Evolutionary conservation across 2,888 invertebrate genomes (phyloP).

Genomic region (Molanna angustata): DNA sequence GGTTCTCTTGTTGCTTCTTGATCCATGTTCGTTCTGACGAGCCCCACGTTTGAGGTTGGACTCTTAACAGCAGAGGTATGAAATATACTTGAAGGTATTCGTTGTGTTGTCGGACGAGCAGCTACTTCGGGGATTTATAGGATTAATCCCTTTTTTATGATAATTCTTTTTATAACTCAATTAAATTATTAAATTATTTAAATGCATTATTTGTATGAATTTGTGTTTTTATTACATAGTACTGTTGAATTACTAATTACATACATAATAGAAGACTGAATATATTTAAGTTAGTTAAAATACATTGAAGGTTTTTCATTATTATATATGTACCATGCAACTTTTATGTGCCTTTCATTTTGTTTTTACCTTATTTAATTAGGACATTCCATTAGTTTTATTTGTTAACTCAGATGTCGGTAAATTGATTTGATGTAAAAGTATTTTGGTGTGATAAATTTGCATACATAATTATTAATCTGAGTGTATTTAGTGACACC

Average conservation of each 20-base stretch:
- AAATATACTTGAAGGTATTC: too few species aligned
- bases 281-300: slow-evolving; percentile 31
- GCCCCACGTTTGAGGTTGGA: too few species aligned
- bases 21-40: too few species aligned
- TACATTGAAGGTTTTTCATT: slow-evolving; percentile 4
- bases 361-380: slow-evolving; percentile 36
- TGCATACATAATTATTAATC: slow-evolving; percentile 10
- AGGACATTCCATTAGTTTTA: slow-evolving; percentile 49
- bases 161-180: too few species aligned
- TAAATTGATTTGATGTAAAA: slow-evolving; percentile 18
- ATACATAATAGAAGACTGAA: slow-evolving; percentile 49
- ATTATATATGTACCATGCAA: slow-evolving; percentile 12
- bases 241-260: slow-evolving; percentile 4
- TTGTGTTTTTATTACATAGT: not conserved
- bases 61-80: too few species aligned
- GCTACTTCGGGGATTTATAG: too few species aligned
- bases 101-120: too few species aligned
- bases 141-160: too few species aligned
- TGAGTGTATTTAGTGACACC: slow-evolving; percentile 22
- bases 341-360: slow-evolving; percentile 51
- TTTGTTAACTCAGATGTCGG: slow-evolving; percentile 26
- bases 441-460: slow-evolving; percentile 16
- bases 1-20: too few species aligned
- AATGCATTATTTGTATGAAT: not conserved
- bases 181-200: not conserved